Percentiles rank a stretch among this genome's conserved stretches.
phyloP scores from a whole-genome alignment of 2,797 vertebrate species.

The Halcyon badia region DNA sequence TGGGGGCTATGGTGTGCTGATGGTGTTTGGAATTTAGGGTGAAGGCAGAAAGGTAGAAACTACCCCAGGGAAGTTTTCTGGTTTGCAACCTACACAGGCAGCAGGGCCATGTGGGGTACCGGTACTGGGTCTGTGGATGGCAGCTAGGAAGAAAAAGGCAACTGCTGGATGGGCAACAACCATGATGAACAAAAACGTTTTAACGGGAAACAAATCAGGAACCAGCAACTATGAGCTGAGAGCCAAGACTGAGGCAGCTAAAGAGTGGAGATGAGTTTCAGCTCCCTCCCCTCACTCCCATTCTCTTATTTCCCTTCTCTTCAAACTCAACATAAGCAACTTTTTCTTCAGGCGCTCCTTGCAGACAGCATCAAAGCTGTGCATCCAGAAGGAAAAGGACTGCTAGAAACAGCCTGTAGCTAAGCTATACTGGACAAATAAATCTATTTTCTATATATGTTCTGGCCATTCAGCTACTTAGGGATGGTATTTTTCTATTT shows the following conservation, averaged over 20 bases:
- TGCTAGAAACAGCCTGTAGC: slow-evolving; percentile 26
- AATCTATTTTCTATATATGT: background rate
- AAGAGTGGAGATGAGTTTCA: background rate
- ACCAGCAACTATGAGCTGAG: background rate
- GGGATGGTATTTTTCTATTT: background rate
- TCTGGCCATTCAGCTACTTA: background rate
- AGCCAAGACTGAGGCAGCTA: background rate
- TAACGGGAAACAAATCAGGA: background rate
- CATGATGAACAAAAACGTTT: background rate
- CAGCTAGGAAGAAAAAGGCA: background rate
- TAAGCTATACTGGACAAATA: background rate
- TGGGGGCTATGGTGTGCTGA: rapidly evolving
- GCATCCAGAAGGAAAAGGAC: slow-evolving; percentile 45
- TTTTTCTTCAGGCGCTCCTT: background rate
- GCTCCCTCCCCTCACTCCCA: background rate
- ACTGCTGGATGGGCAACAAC: background rate
- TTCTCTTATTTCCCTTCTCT: background rate
- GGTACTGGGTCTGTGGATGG: rapidly evolving
- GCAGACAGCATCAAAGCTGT: slow-evolving; percentile 18
- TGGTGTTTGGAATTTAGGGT: background rate
- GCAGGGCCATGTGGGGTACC: background rate
- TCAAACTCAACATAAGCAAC: background rate
- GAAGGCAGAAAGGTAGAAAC: background rate
- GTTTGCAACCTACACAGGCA: background rate
- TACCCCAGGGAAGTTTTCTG: background rate